These are phyloP conservation scores for Nudaria mundana DNA, from an alignment of 2,888 invertebrate species.

Conservation along the genomic window DNA sequence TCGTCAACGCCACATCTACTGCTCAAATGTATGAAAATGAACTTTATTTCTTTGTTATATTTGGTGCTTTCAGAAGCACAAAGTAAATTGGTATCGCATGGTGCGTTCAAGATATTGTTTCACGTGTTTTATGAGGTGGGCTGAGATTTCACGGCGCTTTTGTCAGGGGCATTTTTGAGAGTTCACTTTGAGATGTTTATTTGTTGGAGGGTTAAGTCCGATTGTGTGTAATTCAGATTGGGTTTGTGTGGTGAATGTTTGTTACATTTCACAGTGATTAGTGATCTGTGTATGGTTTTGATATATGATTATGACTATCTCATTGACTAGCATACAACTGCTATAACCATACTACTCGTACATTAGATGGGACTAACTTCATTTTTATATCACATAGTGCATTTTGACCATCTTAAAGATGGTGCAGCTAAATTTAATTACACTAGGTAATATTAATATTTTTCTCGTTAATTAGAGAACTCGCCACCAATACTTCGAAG, in stretches of 20 bases:
- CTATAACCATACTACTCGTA: too few species aligned
- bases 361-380: too few species aligned
- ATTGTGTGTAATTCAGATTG: conserved; percentile 52
- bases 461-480: too few species aligned
- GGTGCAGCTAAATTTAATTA: too few species aligned
- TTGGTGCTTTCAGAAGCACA: neutral
- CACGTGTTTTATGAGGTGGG: conserved; percentile 79
- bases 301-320: neutral
- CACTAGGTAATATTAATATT: too few species aligned
- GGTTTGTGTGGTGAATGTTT: conserved; percentile 39
- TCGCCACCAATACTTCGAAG: too few species aligned
- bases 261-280: conserved; percentile 9
- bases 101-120: conserved; percentile 71
- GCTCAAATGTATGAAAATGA: conserved; percentile 13
- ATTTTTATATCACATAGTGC: too few species aligned
- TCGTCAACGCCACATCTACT: conserved; percentile 33
- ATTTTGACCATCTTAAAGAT: too few species aligned
- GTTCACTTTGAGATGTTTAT: conserved; percentile 59
- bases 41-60: conserved; percentile 19
- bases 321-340: too few species aligned
- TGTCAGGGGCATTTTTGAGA: conserved; percentile 63
- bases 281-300: neutral
- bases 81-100: conserved; percentile 19
- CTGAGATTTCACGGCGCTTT: conserved; percentile 70
- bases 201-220: conserved; percentile 48